Evolutionary conservation across 2,113 vertebrate genomes (phyloP).

Genomic region (Puntigrus tetrazona): DNA sequence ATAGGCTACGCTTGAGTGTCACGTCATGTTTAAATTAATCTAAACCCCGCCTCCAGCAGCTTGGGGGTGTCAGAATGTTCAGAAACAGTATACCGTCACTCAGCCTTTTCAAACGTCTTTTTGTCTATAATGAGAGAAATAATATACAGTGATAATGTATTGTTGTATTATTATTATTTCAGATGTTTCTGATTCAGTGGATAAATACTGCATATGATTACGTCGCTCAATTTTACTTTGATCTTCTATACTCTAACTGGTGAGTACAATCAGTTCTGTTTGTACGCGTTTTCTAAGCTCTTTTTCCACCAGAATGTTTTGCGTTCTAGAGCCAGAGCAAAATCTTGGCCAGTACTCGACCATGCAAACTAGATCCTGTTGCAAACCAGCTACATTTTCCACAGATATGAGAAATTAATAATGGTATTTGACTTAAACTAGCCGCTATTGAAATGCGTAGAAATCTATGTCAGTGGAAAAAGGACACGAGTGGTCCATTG

Average conservation of each 20-base stretch:
- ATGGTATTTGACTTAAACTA: background rate
- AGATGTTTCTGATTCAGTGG: conserved; percentile 92
- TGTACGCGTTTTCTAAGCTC: background rate
- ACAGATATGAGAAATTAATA: background rate
- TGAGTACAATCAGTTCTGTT: conserved; percentile 65
- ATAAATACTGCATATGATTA: conserved; percentile 81
- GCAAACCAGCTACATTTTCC: background rate
- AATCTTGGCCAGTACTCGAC: background rate
- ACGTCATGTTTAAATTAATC: too few species aligned
- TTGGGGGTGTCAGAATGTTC: too few species aligned
- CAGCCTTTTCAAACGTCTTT: too few species aligned
- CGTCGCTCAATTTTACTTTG: conserved; percentile 82
- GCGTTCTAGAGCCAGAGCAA: background rate
- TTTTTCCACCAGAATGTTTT: background rate
- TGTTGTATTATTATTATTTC: background rate
- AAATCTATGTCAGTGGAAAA: too few species aligned
- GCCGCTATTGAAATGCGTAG: too few species aligned
- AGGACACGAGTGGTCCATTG: too few species aligned
- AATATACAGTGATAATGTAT: background rate
- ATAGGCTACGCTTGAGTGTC: too few species aligned
- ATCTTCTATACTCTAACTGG: conserved; percentile 92
- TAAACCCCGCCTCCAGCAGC: too few species aligned
- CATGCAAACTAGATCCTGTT: background rate
- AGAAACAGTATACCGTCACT: too few species aligned
- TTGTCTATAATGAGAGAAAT: background rate